Evolutionary conservation across 2,113 vertebrate species (phyloP), one percentile per base, ranked within the genome.

Genomic region (Esox niger): DNA sequence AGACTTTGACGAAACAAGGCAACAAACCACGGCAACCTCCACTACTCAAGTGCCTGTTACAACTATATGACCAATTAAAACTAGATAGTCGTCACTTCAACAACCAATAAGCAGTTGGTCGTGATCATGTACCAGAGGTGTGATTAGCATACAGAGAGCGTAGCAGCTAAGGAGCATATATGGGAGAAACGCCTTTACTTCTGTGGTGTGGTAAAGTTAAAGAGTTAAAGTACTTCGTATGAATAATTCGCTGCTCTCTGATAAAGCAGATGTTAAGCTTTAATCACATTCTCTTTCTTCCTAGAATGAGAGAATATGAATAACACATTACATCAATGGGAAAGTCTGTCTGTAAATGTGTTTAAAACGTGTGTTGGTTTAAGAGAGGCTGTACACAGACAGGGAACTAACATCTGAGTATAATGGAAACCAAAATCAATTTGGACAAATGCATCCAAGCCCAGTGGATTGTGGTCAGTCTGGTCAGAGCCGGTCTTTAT

Each of bases 351-450:
- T 17, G 38, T 10, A 15, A 43, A 43, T 15, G 13, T 43, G 38
- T 43, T 4, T 43, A 15, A 43, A 43, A 43, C 17, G 38, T 43
- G 38, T 43, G 13, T 10, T 43, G 5, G 3, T 2, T 43, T 10
- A 43, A 15, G 38, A 15, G 13, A 43, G 5, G 38, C 11, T 52
- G 20, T 13, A 2, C 6, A 74, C 59, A 71, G 55, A 76, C 29
- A 66, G 67, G 55, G 60, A 52, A 47, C 43, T 65, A 55, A 31
- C 35, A 68, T 72, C 66, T 73, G 73, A 58, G 70, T 66, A 79
- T 49, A 75, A 58, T 29, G 2, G 26, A 1, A 35, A 75, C 32
- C 26, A 59, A 77, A 83, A 84, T 84, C 71, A 55, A 79, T 79
- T 58, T n/a, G 33, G 75, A 69, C 20, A 31, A 64, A 70, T 75